Evolutionary conservation across 2,888 invertebrate genomes (phyloP).

Genomic region (Callimorpha dominula): DNA sequence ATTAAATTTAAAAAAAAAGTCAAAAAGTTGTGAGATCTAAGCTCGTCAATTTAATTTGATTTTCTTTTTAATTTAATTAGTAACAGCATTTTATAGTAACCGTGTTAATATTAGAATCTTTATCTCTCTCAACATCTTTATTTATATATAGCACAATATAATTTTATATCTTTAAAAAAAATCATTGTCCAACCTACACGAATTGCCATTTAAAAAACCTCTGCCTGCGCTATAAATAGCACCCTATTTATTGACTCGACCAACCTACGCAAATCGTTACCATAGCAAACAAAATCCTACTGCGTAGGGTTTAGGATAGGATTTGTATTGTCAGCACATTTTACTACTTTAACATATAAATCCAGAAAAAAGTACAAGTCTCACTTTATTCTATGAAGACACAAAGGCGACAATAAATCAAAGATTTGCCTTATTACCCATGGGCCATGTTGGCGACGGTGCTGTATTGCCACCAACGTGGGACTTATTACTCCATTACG

Average conservation of each 20-base stretch:
- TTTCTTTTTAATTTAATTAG: no score
- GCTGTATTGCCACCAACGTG: conserved; percentile 29
- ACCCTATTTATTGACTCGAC: background rate
- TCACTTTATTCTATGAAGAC: background rate
- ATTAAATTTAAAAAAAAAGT: no score
- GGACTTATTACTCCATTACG: conserved; percentile 13
- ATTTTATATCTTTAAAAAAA: background rate
- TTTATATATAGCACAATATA: no score
- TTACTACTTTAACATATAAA: background rate
- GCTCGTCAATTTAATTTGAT: no score
- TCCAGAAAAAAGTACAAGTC: background rate
- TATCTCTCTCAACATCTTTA: no score
- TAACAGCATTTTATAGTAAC: no score
- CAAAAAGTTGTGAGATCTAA: no score
- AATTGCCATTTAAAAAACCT: background rate
- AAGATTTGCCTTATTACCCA: background rate
- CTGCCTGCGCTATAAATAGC: conserved; percentile 1
- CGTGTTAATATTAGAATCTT: no score
- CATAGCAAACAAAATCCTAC: background rate
- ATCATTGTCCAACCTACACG: background rate
- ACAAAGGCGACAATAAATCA: background rate
- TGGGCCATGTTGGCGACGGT: background rate
- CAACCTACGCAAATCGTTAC: background rate
- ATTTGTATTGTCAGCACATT: background rate
- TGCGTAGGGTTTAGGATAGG: background rate